Percentiles rank a stretch among this genome's conserved stretches.
These are phyloP conservation scores for Astreopora myriophthalma DNA, from an alignment of 64 coral and sea anemone species.

Conservation along the genomic window DNA sequence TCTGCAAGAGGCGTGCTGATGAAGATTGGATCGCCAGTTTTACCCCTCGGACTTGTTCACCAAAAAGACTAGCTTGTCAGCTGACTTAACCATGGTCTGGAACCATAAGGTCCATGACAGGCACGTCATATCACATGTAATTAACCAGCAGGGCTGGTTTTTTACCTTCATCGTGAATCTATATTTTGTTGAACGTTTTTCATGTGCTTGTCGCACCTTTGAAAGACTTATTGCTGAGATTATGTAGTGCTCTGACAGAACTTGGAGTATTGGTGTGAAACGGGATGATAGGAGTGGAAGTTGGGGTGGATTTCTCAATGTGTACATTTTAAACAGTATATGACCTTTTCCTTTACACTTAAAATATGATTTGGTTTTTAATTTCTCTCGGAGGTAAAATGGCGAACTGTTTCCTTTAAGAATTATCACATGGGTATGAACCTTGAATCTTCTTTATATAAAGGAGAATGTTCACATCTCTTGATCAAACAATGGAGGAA, in stretches of 20 bases:
- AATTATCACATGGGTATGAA: too few species aligned
- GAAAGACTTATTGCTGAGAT: background rate
- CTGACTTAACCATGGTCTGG: constrained; percentile 17
- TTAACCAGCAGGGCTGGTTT: constrained; percentile 27
- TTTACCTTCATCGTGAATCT: background rate
- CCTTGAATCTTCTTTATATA: too few species aligned
- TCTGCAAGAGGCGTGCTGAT: too few species aligned
- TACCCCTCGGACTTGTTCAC: background rate
- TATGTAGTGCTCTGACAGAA: background rate
- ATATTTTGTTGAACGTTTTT: background rate
- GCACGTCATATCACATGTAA: background rate
- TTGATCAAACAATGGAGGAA: too few species aligned
- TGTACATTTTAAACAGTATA: too few species aligned
- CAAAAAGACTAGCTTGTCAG: background rate
- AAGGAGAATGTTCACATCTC: too few species aligned
- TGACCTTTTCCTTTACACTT: too few species aligned
- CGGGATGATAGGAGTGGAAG: too few species aligned
- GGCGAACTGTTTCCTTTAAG: too few species aligned
- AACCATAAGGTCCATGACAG: background rate
- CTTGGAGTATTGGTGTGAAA: background rate
- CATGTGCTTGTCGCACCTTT: background rate
- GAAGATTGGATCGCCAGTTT: background rate
- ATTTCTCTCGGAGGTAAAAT: too few species aligned
- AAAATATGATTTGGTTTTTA: too few species aligned
- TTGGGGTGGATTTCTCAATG: too few species aligned